These are phyloP conservation scores for Hipposideros larvatus DNA, from an alignment of 2,797 vertebrate species.

Conservation along the genomic window DNA sequence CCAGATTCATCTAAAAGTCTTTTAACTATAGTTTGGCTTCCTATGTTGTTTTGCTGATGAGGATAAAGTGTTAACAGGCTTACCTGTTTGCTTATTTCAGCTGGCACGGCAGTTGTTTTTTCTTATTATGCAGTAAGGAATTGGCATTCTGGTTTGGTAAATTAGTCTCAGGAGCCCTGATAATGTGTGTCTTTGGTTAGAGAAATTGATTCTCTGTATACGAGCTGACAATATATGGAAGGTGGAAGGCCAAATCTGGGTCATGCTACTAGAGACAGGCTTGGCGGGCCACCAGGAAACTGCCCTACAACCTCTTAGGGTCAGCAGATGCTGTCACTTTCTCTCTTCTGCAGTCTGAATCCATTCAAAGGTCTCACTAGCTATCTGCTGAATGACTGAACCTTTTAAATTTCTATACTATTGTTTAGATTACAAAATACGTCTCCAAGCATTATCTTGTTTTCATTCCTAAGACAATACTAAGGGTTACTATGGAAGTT, in stretches of 20 bases:
- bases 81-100: background rate
- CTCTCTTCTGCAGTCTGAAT: background rate
- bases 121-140: background rate
- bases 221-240: background rate
- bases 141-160: background rate
- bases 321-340: background rate
- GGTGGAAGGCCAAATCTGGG: background rate
- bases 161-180: conserved; percentile 21
- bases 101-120: background rate
- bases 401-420: background rate
- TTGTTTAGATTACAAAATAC: background rate
- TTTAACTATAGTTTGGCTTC: background rate
- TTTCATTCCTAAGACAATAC: background rate
- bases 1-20: background rate
- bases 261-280: background rate
- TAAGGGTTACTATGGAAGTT: background rate
- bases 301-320: background rate
- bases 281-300: background rate
- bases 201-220: background rate
- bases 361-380: background rate
- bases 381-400: background rate
- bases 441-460: background rate
- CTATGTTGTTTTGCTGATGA: background rate
- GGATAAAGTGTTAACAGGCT: background rate
- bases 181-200: background rate